phyloP scores from a whole-genome alignment of 2,888 invertebrate genomes.

The Agonopterix arenella region DNA sequence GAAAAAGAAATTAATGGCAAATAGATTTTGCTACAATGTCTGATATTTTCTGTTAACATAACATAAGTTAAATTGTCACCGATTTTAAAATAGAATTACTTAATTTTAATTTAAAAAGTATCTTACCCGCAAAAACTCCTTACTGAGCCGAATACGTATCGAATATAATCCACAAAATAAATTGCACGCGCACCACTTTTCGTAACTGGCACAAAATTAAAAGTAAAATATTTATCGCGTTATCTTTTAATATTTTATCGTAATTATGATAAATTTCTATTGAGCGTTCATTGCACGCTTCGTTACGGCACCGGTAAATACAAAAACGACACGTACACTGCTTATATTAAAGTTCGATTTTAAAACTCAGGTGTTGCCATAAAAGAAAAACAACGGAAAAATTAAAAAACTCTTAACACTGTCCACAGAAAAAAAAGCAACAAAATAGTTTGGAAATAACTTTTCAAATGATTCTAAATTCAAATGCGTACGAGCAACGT shows the following conservation, averaged over 20 bases:
- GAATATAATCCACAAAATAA: too few species aligned
- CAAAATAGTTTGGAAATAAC: conserved; percentile 11
- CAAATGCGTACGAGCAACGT: conserved; percentile 46
- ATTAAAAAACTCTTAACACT: conserved; percentile 19
- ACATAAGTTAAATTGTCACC: too few species aligned
- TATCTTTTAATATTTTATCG: neutral
- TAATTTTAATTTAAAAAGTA: too few species aligned
- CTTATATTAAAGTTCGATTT: conserved; percentile 12
- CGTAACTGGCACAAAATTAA: too few species aligned
- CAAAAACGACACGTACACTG: conserved; percentile 40
- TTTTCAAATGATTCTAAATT: conserved; percentile 20
- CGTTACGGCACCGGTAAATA: conserved; percentile 29
- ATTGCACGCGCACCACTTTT: too few species aligned
- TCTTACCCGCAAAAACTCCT: too few species aligned
- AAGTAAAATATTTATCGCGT: neutral
- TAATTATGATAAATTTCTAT: conserved; percentile 6
- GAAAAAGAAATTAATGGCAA: too few species aligned
- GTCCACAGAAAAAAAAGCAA: conserved; percentile 7
- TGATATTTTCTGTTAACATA: too few species aligned
- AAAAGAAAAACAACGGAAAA: conserved; percentile 21
- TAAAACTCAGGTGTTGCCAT: conserved; percentile 33
- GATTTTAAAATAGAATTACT: too few species aligned
- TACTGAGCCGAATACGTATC: too few species aligned
- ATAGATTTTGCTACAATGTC: too few species aligned
- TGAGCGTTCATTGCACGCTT: neutral